Conservation (phyloP, 2,797 vertebrate genomes). For the Channallabes apus region DNA sequence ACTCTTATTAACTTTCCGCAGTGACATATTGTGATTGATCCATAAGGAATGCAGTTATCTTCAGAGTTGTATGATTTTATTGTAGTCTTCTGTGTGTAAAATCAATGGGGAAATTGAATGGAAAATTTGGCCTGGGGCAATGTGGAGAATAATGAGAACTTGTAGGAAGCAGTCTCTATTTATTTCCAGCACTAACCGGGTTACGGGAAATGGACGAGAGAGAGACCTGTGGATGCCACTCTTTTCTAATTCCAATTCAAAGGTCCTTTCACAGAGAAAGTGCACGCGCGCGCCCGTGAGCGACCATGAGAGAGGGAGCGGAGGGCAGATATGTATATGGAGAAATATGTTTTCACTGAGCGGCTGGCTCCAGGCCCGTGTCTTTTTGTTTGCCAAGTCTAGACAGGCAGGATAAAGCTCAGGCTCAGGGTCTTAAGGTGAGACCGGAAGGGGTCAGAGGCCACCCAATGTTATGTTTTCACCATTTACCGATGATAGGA, state of each 20-base stretch:
- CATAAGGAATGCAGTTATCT: constrained; percentile 75
- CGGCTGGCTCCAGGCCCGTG: constrained; percentile 50
- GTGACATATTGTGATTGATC: constrained; percentile 75
- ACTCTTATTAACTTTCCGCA: constrained; percentile 52
- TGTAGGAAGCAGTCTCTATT: constrained; percentile 60
- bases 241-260: constrained; percentile 61
- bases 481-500: constrained; percentile 57
- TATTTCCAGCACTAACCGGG: constrained; percentile 69
- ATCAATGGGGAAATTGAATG: constrained; percentile 77
- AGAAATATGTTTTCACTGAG: constrained; percentile 31
- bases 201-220: constrained; percentile 69
- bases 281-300: not conserved
- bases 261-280: constrained; percentile 44
- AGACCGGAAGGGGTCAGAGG: constrained; percentile 50
- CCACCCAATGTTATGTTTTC: constrained; percentile 62
- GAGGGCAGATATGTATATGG: constrained; percentile 36
- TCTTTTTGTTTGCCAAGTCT: constrained; percentile 70
- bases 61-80: constrained; percentile 71
- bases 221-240: constrained; percentile 57
- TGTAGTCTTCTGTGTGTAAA: constrained; percentile 62
- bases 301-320: not conserved
- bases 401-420: constrained; percentile 57
- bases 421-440: constrained; percentile 61
- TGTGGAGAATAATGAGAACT: constrained; percentile 67
- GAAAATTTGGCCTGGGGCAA: constrained; percentile 56